These are phyloP conservation scores for Dermochelys coriacea DNA, from an alignment of 2,797 vertebrate species.

Conservation along the genomic window DNA sequence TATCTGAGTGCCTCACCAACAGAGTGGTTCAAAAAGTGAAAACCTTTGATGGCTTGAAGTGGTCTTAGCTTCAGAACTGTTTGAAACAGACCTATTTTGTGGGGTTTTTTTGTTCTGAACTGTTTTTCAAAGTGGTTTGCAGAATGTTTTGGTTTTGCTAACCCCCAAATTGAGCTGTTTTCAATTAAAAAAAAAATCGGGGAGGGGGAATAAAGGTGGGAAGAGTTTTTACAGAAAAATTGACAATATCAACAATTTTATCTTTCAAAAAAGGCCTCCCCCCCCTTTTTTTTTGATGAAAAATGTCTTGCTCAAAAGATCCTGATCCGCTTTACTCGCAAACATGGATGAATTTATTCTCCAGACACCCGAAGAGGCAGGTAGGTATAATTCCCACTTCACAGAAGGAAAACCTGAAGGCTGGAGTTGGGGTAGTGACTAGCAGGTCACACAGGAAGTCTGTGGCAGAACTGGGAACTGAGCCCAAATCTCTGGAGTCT, in stretches of 20 bases:
- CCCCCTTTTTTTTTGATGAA: not conserved
- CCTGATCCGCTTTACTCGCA: not conserved
- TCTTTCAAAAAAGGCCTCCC: not conserved
- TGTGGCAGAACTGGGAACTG: not conserved
- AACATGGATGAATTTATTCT: not conserved
- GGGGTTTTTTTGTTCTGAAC: constrained; percentile 10
- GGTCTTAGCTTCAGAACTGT: not conserved
- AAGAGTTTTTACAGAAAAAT: not conserved
- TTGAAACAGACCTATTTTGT: not conserved
- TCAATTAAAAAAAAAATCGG: not conserved
- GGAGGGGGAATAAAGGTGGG: not conserved
- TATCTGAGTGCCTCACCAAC: constrained; percentile 19
- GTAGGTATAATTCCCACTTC: not conserved
- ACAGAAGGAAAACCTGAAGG: not conserved
- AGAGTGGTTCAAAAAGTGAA: constrained; percentile 62
- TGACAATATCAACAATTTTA: not conserved
- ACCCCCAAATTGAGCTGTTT: not conserved
- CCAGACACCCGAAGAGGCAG: not conserved
- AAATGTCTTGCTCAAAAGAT: not conserved
- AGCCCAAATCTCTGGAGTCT: not conserved
- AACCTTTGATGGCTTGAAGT: not conserved
- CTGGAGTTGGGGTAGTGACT: not conserved
- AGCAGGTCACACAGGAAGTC: not conserved
- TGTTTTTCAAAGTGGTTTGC: constrained; percentile 23
- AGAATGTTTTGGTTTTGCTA: not conserved